These are phyloP conservation scores for Misgurnus anguillicaudatus DNA, from an alignment of 2,113 vertebrate species.

Conservation along the genomic window DNA sequence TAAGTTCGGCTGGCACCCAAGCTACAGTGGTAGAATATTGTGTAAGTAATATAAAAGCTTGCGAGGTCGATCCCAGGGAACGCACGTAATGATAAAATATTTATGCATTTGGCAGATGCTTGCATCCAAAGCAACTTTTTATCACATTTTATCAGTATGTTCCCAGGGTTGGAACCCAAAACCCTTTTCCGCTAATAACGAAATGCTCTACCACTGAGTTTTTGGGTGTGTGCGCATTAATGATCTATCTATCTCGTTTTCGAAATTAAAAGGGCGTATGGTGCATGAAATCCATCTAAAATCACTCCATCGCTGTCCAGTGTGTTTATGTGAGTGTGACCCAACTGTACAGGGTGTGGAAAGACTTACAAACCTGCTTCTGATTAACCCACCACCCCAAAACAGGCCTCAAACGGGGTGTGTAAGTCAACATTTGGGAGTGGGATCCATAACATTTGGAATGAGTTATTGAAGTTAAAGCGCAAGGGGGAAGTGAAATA, in stretches of 20 bases:
- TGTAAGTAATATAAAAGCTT: too few relatives aligned
- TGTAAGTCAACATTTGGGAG: constrained; percentile 36
- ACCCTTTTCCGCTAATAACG: too few relatives aligned
- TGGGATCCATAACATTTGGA: constrained; percentile 52
- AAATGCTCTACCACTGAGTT: neutral
- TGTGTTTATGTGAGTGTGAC: constrained; percentile 38
- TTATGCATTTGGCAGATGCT: too few relatives aligned
- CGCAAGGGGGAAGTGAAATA: neutral
- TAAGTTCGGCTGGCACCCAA: too few relatives aligned
- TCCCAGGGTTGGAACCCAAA: too few relatives aligned
- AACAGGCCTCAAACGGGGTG: constrained; percentile 24
- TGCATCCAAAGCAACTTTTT: too few relatives aligned
- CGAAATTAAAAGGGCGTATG: neutral
- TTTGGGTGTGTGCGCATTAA: constrained; percentile 6
- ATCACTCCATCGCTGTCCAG: constrained; percentile 25
- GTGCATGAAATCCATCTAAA: constrained; percentile 26
- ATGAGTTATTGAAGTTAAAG: constrained; percentile 30
- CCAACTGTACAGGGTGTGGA: constrained; percentile 48
- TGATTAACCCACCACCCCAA: constrained; percentile 40
- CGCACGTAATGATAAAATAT: too few relatives aligned
- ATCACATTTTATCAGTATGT: too few relatives aligned
- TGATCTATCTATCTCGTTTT: constrained; percentile 28
- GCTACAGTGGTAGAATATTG: too few relatives aligned
- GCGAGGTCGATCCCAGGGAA: too few relatives aligned
- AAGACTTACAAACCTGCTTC: constrained; percentile 40